Percentiles rank a stretch among this genome's conserved stretches.
phyloP scores from a whole-genome alignment of 2,113 vertebrate species.

The Trematocara unimaculatum region DNA sequence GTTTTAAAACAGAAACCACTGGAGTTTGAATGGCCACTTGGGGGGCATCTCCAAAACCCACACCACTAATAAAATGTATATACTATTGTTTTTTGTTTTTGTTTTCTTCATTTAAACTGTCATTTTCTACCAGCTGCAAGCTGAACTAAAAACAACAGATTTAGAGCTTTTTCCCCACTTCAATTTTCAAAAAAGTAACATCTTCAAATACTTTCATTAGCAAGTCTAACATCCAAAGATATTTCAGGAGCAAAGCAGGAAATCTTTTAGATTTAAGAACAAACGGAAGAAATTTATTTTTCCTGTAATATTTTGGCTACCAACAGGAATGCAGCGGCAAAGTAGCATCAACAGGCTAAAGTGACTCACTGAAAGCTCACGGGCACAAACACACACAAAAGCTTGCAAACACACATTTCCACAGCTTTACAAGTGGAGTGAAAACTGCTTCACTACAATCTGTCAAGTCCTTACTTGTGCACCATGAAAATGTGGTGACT shows the following conservation, averaged over 20 bases:
- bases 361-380: neutral
- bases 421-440: neutral
- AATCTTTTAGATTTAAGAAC: neutral
- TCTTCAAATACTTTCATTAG: neutral
- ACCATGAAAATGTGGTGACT: neutral
- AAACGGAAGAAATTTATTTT: neutral
- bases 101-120: neutral
- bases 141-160: neutral
- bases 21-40: neutral
- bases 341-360: neutral
- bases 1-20: neutral
- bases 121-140: neutral
- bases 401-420: neutral
- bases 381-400: neutral
- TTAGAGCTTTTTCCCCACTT: neutral
- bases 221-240: neutral
- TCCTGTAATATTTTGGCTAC: neutral
- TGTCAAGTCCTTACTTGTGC: slow-evolving; percentile 1
- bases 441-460: neutral
- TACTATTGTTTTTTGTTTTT: neutral
- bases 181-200: neutral
- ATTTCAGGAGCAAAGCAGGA: neutral
- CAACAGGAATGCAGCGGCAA: neutral
- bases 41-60: neutral
- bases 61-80: neutral